Conservation (phyloP, 2,888 invertebrate genomes). For the Brachyptera risi region DNA sequence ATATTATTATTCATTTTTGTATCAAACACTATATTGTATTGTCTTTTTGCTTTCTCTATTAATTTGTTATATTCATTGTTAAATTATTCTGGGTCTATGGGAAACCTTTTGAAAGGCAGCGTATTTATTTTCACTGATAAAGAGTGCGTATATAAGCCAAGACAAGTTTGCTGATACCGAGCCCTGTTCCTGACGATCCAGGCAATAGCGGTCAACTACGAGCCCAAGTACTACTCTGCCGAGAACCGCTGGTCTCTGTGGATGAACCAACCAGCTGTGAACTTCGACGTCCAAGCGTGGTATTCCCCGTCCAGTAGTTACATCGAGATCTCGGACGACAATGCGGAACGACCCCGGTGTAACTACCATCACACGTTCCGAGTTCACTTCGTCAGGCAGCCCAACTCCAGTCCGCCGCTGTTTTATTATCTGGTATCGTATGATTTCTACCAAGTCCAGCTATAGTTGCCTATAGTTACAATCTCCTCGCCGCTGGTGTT, state of each 20-base stretch:
- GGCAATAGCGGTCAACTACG: constrained; percentile 44
- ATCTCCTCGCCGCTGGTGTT: too few relatives aligned
- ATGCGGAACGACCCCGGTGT: constrained; percentile 39
- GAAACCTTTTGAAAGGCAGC: too few relatives aligned
- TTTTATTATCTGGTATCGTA: constrained; percentile 34
- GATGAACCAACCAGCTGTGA: constrained; percentile 44
- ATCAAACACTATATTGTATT: too few relatives aligned
- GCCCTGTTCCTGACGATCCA: too few relatives aligned
- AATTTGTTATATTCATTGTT: too few relatives aligned
- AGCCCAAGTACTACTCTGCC: constrained; percentile 44
- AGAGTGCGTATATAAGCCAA: too few relatives aligned
- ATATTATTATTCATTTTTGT: too few relatives aligned
- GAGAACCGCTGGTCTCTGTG: constrained; percentile 45
- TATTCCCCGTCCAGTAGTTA: constrained; percentile 43
- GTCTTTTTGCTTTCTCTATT: too few relatives aligned
- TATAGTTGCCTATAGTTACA: neutral
- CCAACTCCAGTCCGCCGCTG: constrained; percentile 13
- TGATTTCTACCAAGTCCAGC: neutral
- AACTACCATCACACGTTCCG: constrained; percentile 41
- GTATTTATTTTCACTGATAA: too few relatives aligned
- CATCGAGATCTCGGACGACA: constrained; percentile 39
- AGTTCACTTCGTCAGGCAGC: constrained; percentile 39
- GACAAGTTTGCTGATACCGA: too few relatives aligned
- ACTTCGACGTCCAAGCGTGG: constrained; percentile 43
- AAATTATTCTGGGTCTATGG: too few relatives aligned